Evolutionary conservation across 1,140 invertebrate species (phyloP).

Genomic region (Pissodes strobi): DNA sequence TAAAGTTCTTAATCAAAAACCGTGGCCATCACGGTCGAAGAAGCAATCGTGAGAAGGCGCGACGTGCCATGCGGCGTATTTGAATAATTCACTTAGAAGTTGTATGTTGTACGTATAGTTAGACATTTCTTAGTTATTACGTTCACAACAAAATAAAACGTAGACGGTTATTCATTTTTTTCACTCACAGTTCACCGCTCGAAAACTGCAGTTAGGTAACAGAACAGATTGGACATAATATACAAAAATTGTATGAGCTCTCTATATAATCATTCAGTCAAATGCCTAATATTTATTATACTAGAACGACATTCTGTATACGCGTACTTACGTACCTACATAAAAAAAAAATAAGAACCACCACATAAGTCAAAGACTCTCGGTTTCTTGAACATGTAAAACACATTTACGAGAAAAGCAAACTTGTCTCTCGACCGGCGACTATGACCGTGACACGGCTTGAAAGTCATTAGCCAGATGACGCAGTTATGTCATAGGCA

Average conservation of each 20-base stretch:
- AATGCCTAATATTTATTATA: no score
- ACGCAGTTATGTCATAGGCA: slow-evolving; percentile 38
- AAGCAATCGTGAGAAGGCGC: slow-evolving; percentile 30
- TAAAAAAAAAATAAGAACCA: no score
- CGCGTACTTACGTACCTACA: no score
- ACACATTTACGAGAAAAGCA: slow-evolving; percentile 25
- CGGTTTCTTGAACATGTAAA: slow-evolving; percentile 28
- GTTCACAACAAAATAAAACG: slow-evolving; percentile 17
- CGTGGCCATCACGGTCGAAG: slow-evolving; percentile 29
- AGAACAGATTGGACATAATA: no score
- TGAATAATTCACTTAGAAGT: slow-evolving; percentile 19
- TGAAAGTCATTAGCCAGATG: slow-evolving; percentile 43
- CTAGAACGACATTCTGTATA: no score
- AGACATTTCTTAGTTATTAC: slow-evolving; percentile 3
- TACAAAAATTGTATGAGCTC: no score
- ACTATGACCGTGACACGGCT: slow-evolving; percentile 40
- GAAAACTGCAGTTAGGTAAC: no score
- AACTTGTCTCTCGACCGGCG: not conserved
- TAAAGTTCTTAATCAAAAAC: no score
- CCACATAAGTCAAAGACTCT: no score
- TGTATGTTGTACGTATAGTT: not conserved
- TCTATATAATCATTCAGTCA: no score
- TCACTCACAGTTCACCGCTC: no score
- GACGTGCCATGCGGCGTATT: slow-evolving; percentile 8
- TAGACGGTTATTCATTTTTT: no score